Evolutionary conservation across 2,797 vertebrate genomes (phyloP).

Genomic region (Phrynocephalus vlangalii): DNA sequence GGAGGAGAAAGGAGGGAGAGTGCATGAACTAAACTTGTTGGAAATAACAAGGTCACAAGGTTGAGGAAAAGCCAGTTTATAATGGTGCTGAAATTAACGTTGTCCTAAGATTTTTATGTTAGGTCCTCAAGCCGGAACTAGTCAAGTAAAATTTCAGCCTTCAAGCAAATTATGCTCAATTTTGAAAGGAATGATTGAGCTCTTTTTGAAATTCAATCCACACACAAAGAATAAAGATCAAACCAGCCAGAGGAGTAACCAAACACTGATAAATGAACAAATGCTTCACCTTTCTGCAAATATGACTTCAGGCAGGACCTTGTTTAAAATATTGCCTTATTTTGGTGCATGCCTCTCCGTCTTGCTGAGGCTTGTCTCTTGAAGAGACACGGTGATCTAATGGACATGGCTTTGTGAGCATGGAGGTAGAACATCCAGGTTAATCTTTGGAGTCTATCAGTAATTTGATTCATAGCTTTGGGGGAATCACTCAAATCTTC

Average conservation of each 20-base stretch:
- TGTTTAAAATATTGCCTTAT: constrained; percentile 38
- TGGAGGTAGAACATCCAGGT: constrained; percentile 24
- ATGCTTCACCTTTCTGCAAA: constrained; percentile 42
- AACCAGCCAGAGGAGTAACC: constrained; percentile 33
- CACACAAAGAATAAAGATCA: constrained; percentile 44
- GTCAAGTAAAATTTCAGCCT: constrained; percentile 31
- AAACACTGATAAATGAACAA: constrained; percentile 50
- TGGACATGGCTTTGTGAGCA: constrained; percentile 37
- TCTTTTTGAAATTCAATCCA: constrained; percentile 47
- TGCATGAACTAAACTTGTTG: constrained; percentile 16
- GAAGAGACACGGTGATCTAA: constrained; percentile 29
- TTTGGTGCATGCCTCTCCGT: constrained; percentile 34
- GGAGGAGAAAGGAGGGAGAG: not conserved
- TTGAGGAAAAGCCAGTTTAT: constrained; percentile 28
- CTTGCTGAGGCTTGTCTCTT: constrained; percentile 40
- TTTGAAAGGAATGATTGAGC: constrained; percentile 40
- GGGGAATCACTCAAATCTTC: constrained; percentile 33
- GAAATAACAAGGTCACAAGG: constrained; percentile 33
- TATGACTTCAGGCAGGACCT: constrained; percentile 31
- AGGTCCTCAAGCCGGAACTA: constrained; percentile 31
- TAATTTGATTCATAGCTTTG: constrained; percentile 48
- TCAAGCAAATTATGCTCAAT: constrained; percentile 28
- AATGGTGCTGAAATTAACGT: constrained; percentile 36
- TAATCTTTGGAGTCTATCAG: constrained; percentile 39
- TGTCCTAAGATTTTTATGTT: constrained; percentile 24